Evolutionary conservation across 92 coral and sea anemone genomes (phyloP).

Genomic region (Zoanthus solanderi): DNA sequence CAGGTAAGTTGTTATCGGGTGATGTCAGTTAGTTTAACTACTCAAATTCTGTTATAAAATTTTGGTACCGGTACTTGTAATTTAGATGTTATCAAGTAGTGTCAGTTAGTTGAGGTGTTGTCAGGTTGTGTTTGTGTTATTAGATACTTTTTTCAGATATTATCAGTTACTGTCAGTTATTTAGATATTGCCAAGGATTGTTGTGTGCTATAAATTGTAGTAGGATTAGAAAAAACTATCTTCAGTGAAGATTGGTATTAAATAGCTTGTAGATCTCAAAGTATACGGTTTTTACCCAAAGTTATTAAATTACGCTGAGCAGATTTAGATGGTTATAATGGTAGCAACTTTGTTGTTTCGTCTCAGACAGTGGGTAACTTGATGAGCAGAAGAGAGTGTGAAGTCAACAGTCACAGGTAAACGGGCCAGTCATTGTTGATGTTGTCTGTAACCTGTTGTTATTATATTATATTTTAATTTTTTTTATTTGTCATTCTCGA

Average conservation of each 20-base stretch:
- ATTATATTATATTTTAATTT: not conserved
- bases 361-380: conserved; percentile 86
- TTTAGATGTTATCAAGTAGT: too few relatives aligned
- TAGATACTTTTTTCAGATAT: not conserved
- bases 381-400: conserved; percentile 86
- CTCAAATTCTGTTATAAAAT: too few relatives aligned
- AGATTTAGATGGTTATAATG: too few relatives aligned
- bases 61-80: too few relatives aligned
- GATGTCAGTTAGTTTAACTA: too few relatives aligned
- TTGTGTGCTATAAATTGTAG: not conserved
- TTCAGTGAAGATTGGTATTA: too few relatives aligned
- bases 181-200: too few relatives aligned
- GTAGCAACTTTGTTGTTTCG: not conserved
- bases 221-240: not conserved
- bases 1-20: too few relatives aligned
- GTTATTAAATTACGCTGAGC: not conserved
- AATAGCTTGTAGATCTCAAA: too few relatives aligned
- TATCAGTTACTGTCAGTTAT: not conserved
- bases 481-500: not conserved
- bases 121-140: too few relatives aligned
- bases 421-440: not conserved
- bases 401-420: conserved; percentile 85
- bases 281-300: too few relatives aligned
- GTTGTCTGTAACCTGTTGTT: not conserved
- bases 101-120: too few relatives aligned